Percentiles rank a stretch among this genome's conserved stretches.
Conservation (phyloP, 1,140 invertebrate genomes). For the Drosophila repletoides region DNA sequence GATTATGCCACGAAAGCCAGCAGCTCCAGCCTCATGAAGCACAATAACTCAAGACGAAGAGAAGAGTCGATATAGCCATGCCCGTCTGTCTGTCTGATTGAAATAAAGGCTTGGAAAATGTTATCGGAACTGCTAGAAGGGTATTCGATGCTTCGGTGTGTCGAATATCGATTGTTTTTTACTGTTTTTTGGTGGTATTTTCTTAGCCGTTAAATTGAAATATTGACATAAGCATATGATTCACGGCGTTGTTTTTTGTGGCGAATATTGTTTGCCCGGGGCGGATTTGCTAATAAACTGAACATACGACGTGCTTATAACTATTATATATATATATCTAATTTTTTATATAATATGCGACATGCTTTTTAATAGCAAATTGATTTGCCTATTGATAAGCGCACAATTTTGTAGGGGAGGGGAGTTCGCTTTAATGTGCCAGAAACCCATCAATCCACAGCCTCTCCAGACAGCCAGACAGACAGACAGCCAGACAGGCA, state of each 20-base stretch:
- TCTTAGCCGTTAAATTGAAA: conserved; percentile 74
- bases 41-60: too few relatives aligned
- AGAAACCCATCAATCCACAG: conserved; percentile 67
- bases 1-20: too few relatives aligned
- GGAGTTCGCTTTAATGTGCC: conserved; percentile 50
- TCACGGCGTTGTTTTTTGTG: conserved; percentile 32
- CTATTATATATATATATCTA: conserved; percentile 24
- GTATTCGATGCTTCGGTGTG: conserved; percentile 32
- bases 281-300: conserved; percentile 62
- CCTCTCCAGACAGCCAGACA: conserved; percentile 3
- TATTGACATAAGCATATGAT: conserved; percentile 68
- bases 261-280: conserved; percentile 28
- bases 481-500: conserved; percentile 20
- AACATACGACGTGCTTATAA: conserved; percentile 46
- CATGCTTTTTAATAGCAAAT: conserved; percentile 65
- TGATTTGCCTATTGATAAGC: conserved; percentile 72
- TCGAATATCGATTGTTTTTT: conserved; percentile 5
- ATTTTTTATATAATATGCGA: conserved; percentile 60
- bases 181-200: conserved; percentile 30
- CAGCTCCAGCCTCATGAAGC: too few relatives aligned
- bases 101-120: too few relatives aligned
- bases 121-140: too few relatives aligned
- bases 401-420: conserved; percentile 32
- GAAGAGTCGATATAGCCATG: too few relatives aligned
- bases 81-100: too few relatives aligned